Evolutionary conservation across 2,797 vertebrate genomes (phyloP), one percentile per base, ranked within the genome.

Genomic region (Valencia hispanica): DNA sequence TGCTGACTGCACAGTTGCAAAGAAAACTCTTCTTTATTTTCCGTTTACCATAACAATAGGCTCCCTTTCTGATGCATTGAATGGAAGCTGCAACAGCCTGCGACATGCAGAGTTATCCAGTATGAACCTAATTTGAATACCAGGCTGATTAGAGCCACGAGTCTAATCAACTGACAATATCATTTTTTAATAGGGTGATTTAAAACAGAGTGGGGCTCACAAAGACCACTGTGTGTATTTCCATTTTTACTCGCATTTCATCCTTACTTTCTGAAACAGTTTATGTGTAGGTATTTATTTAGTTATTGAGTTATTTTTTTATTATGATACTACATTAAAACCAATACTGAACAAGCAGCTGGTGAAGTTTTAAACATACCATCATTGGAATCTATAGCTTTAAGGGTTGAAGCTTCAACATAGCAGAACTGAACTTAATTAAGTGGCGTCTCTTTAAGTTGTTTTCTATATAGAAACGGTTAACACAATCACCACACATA

Each of bases 271-370:
- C 6, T 18, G 69, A 45, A 12, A 5, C 70, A 78, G 9, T 70
- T 66, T 39, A 75, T 83, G 6, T 82, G 72, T 22, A 41, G 27
- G 41, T 53, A 50, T 74, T 61, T 20, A 70, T 77, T 75, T 65
- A 68, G 22, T 22, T 4, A 57, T 10, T 30, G 61, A 77, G 11
- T 70, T 27, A 74, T 69, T 75, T 74, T 71, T 63, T 50, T 50
- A 22, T 63, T 36, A 22, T 36, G 20, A 36, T 12, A 68, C 36
- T 41, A 68, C 12, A 36, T 25, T 43, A 14, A n/a, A 68, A 12
- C 22, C 6, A 68, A n/a, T n/a, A 27, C 39, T 41, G 0, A 12
- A 43, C 22, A 43, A n/a, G 36, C 20, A 39, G 15, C 61, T 65
- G 11, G 61, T 63, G 17, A 34, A 63, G 36, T 36, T 10, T 34